Percentiles rank a stretch among this genome's conserved stretches.
Evolutionary conservation across 2,797 vertebrate species (phyloP).

Genomic region (Natrix natrix): DNA sequence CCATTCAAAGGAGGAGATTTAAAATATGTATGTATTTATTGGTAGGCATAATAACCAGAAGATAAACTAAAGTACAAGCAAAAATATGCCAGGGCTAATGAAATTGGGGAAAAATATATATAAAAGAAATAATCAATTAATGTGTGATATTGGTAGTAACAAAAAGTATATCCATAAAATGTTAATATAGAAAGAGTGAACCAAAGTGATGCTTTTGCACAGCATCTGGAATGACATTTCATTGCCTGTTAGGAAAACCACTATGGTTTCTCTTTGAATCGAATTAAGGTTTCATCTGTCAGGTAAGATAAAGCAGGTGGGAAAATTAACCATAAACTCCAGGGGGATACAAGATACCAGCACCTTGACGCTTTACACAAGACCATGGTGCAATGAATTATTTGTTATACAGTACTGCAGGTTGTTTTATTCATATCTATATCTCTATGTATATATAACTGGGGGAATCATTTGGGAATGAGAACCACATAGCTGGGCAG

Average conservation of each 20-base stretch:
- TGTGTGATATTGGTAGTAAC: neutral
- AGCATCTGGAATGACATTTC: neutral
- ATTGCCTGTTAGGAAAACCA: neutral
- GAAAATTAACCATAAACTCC: neutral
- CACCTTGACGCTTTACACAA: neutral
- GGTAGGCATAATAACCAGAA: neutral
- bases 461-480: neutral
- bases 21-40: neutral
- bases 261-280: neutral
- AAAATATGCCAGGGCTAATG: neutral
- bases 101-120: neutral
- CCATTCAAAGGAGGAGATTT: neutral
- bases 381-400: neutral
- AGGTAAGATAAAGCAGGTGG: neutral
- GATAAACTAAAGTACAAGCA: neutral
- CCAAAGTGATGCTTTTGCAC: neutral
- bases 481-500: neutral
- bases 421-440: neutral
- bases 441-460: neutral
- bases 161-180: neutral
- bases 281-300: neutral
- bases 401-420: neutral
- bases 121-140: neutral
- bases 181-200: neutral
- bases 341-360: neutral